Evolutionary conservation across 2,113 vertebrate genomes (phyloP).

Genomic region (Rhipidura dahli): DNA sequence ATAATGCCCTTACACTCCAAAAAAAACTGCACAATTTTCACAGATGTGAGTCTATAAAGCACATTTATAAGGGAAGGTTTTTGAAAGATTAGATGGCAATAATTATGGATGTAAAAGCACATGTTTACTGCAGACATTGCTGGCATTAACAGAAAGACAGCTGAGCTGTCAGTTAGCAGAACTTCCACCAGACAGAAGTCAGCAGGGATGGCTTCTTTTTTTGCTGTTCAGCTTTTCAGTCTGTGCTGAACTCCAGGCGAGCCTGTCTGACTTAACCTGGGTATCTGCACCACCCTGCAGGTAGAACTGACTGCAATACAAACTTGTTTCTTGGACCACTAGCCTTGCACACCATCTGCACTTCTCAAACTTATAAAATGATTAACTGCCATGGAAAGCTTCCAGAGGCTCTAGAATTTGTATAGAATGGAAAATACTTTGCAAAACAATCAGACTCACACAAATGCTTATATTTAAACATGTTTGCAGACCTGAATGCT

Average conservation of each 20-base stretch:
- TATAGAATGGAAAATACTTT: background rate
- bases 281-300: background rate
- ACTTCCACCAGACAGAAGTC: background rate
- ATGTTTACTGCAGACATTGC: background rate
- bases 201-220: background rate
- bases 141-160: background rate
- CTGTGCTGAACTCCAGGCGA: background rate
- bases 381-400: background rate
- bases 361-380: background rate
- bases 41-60: background rate
- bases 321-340: background rate
- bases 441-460: background rate
- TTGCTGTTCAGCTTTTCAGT: background rate
- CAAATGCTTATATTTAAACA: background rate
- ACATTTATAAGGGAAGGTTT: background rate
- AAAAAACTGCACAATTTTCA: background rate
- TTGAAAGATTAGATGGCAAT: background rate
- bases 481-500: background rate
- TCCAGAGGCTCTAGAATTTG: background rate
- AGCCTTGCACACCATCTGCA: background rate
- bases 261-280: background rate
- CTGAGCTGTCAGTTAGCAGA: background rate
- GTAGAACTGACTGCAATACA: background rate
- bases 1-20: background rate
- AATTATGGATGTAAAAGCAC: background rate